These are phyloP conservation scores for Cuculus canorus DNA, from an alignment of 2,797 vertebrate genomes.

Conservation along the genomic window DNA sequence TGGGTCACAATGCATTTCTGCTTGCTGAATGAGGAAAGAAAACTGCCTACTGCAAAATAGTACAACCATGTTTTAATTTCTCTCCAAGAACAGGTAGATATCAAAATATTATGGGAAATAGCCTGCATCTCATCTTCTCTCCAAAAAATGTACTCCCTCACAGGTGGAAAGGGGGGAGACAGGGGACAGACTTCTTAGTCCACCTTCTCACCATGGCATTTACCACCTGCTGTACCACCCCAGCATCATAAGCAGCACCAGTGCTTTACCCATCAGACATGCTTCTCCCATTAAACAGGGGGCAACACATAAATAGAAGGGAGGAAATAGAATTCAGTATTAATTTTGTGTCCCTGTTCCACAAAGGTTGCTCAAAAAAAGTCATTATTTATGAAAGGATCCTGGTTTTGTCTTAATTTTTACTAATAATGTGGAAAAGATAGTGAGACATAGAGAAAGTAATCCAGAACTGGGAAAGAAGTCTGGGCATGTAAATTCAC, in stretches of 20 bases:
- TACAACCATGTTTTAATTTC: background rate
- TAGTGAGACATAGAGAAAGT: background rate
- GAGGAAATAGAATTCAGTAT: background rate
- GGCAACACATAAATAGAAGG: background rate
- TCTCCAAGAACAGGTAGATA: background rate
- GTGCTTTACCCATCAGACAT: background rate
- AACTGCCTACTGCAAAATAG: background rate
- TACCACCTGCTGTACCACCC: background rate
- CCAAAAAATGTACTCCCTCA: background rate
- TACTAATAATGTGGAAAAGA: background rate
- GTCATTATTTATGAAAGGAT: background rate
- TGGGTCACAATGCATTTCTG: background rate
- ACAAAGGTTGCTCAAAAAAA: background rate
- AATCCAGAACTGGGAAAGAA: background rate
- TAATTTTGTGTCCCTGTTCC: background rate
- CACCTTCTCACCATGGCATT: background rate
- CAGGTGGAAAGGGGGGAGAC: background rate
- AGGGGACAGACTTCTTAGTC: background rate
- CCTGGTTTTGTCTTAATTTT: background rate
- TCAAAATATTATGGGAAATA: background rate
- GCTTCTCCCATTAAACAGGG: background rate
- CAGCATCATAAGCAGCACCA: background rate
- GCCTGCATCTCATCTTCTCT: background rate
- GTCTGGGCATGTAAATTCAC: background rate
- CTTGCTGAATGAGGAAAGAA: background rate